Evolutionary conservation across 2,797 vertebrate genomes (phyloP).

Genomic region (Syngnathus acus): DNA sequence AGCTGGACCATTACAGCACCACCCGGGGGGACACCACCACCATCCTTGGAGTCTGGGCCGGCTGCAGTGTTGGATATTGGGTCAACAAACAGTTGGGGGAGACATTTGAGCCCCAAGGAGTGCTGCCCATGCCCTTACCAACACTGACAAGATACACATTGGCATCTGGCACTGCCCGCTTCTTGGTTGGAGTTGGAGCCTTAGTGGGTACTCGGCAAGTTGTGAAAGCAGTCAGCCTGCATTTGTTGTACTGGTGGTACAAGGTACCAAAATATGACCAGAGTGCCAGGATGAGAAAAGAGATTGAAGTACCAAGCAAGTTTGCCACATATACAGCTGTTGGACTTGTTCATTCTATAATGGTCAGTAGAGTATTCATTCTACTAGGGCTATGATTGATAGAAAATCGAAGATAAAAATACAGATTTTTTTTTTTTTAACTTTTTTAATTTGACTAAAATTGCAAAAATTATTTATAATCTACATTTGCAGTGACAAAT

Average conservation of each 20-base stretch:
- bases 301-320: conserved; percentile 91
- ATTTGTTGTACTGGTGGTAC: conserved; percentile 68
- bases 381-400: conserved; percentile 73
- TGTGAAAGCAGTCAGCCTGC: conserved; percentile 66
- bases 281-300: conserved; percentile 70
- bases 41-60: conserved; percentile 75
- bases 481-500: conserved; percentile 1
- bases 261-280: conserved; percentile 55
- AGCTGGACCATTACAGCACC: conserved; percentile 83
- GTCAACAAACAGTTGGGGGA: conserved; percentile 64
- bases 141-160: conserved; percentile 28
- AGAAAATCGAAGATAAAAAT: not conserved
- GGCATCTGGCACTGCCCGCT: conserved; percentile 49
- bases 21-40: conserved; percentile 89
- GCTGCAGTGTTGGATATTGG: conserved; percentile 84
- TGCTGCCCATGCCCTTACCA: conserved; percentile 57
- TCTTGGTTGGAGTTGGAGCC: conserved; percentile 62
- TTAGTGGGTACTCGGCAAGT: conserved; percentile 75
- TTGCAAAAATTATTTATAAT: conserved; percentile 2
- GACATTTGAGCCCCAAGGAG: conserved; percentile 51
- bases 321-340: conserved; percentile 81
- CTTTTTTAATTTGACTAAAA: no score
- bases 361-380: conserved; percentile 74
- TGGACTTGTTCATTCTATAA: conserved; percentile 75
- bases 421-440: no score